phyloP scores from a whole-genome alignment of 1,140 invertebrate genomes.

The silkworm (Bombyx mori) region DNA sequence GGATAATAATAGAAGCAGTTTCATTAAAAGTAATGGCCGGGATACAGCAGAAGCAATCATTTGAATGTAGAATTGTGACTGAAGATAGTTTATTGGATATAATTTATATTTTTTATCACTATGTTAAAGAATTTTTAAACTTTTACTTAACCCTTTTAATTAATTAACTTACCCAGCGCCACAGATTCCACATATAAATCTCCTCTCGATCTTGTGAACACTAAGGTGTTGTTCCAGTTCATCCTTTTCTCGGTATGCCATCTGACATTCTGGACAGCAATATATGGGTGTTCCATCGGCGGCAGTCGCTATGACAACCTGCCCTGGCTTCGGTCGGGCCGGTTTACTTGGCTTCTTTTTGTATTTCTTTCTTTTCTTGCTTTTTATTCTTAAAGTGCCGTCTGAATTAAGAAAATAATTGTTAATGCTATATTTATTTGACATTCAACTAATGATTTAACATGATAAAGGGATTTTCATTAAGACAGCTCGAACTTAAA shows the following conservation, averaged over 20 bases:
- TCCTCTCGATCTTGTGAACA: slow-evolving; percentile 82
- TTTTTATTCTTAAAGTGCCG: slow-evolving; percentile 38
- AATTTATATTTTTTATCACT: no score
- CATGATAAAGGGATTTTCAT: no score
- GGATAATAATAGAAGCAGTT: no score
- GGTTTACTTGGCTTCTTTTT: slow-evolving; percentile 85
- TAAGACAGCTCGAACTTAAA: no score
- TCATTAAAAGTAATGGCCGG: no score
- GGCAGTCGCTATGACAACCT: slow-evolving; percentile 80
- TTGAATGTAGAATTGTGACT: no score
- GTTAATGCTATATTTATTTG: no score
- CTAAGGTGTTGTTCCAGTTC: slow-evolving; percentile 82
- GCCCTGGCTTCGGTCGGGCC: slow-evolving; percentile 79
- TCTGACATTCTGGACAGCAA: slow-evolving; percentile 85
- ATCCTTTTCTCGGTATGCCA: slow-evolving; percentile 84
- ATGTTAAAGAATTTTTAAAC: no score
- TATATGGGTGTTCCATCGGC: slow-evolving; percentile 80
- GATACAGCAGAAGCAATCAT: no score
- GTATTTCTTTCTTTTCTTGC: slow-evolving; percentile 83
- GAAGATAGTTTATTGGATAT: no score
- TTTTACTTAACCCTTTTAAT: neutral
- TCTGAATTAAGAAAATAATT: slow-evolving; percentile 20
- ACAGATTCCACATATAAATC: slow-evolving; percentile 75
- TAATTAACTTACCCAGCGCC: slow-evolving; percentile 56
- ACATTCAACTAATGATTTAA: no score